Percentiles rank a stretch among this genome's conserved stretches.
phyloP scores from a whole-genome alignment of 2,113 vertebrate species.

The Myiozetetes cayanensis region DNA sequence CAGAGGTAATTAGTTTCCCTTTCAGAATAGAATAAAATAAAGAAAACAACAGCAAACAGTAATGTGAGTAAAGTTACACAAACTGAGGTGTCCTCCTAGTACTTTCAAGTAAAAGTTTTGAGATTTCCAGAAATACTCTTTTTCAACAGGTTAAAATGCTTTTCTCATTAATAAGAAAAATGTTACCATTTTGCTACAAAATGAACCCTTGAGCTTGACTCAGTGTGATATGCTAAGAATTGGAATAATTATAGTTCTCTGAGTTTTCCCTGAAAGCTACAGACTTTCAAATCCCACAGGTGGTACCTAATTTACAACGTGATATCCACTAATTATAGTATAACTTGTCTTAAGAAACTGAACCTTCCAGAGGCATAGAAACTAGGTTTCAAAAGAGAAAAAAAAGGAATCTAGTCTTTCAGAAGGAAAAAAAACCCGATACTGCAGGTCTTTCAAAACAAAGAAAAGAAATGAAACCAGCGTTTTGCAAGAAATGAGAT shows the following conservation, averaged over 20 bases:
- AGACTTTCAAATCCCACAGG: slow-evolving; percentile 18
- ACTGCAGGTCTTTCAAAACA: neutral
- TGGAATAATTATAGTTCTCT: slow-evolving; percentile 12
- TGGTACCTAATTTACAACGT: neutral
- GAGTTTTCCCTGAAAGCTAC: slow-evolving; percentile 10
- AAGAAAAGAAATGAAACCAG: neutral
- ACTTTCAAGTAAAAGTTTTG: neutral
- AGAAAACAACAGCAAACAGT: neutral
- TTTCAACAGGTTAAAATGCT: neutral
- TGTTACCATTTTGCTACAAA: slow-evolving; percentile 2
- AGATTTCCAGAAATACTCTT: neutral
- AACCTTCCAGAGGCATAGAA: neutral
- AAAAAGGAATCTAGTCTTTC: neutral
- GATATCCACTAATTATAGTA: neutral
- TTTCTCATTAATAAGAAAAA: slow-evolving; percentile 47
- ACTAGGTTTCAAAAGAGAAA: neutral
- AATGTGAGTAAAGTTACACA: neutral
- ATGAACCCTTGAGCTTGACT: neutral
- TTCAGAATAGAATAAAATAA: neutral
- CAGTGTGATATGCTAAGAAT: neutral
- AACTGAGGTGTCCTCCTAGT: neutral
- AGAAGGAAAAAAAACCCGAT: neutral
- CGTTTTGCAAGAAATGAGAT: neutral
- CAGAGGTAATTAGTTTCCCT: neutral
- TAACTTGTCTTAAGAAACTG: slow-evolving; percentile 13